phyloP scores from a whole-genome alignment of 2,888 invertebrate genomes.

The Cerastis rubricosa region DNA sequence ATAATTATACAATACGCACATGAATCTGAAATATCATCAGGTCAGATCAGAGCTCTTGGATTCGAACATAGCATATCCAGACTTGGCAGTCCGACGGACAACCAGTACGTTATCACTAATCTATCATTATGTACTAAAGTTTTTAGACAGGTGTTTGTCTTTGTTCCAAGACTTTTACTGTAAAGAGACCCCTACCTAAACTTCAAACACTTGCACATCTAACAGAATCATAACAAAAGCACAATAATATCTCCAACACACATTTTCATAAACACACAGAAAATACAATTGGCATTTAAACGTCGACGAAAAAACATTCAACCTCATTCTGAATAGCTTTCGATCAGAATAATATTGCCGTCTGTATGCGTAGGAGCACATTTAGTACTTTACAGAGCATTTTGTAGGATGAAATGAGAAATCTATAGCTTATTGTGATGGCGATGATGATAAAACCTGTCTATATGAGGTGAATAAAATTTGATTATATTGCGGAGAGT shows the following conservation, averaged over 20 bases:
- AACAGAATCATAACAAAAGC: constrained; percentile 17
- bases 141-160: too few species aligned
- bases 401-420: constrained; percentile 75
- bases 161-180: background rate
- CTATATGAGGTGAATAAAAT: constrained; percentile 62
- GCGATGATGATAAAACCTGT: constrained; percentile 45
- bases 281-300: constrained; percentile 58
- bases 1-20: too few species aligned
- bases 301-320: constrained; percentile 62
- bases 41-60: too few species aligned
- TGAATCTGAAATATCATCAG: too few species aligned
- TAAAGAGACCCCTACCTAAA: background rate
- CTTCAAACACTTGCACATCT: background rate
- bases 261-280: constrained; percentile 52
- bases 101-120: too few species aligned
- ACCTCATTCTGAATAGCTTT: constrained; percentile 61
- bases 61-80: too few species aligned
- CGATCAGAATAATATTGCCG: constrained; percentile 82
- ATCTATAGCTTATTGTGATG: constrained; percentile 74
- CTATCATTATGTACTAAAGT: too few species aligned
- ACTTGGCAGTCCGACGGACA: too few species aligned
- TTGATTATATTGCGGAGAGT: constrained; percentile 58
- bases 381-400: constrained; percentile 70
- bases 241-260: constrained; percentile 11
- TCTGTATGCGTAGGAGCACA: constrained; percentile 77